A percentile compares a stretch with the other conserved stretches of the same genome.
Conservation (phyloP, 2,113 vertebrate species). For the Brachypodius melanocephalos region DNA sequence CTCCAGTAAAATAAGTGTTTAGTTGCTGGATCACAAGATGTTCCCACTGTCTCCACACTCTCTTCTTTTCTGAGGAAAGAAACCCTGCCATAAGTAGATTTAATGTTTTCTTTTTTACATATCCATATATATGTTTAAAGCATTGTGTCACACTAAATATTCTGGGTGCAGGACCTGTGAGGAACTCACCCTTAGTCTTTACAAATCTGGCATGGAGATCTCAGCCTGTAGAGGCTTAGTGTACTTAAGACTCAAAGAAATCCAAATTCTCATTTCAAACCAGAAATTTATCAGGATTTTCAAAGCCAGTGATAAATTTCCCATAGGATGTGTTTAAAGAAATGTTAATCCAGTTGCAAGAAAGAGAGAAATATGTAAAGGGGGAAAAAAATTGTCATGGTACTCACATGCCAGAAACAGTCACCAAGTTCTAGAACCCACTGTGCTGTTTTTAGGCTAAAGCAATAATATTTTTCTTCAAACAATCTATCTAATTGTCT, state of each 20-base stretch:
- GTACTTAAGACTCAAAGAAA: background rate
- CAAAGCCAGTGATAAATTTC: background rate
- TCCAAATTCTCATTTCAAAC: background rate
- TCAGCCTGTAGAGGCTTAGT: background rate
- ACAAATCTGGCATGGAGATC: background rate
- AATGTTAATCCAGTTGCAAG: background rate
- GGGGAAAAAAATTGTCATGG: background rate
- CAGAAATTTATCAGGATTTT: background rate
- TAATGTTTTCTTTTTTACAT: background rate
- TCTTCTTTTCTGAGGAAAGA: background rate
- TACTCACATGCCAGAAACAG: background rate
- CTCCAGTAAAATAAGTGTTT: background rate
- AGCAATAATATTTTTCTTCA: background rate
- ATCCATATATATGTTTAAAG: background rate
- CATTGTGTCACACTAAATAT: background rate
- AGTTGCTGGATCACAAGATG: background rate
- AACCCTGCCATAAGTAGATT: background rate
- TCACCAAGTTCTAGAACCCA: background rate
- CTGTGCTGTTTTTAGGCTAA: background rate
- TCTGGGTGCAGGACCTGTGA: background rate
- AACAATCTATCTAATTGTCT: background rate
- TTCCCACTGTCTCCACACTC: rapidly evolving
- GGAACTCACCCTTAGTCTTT: background rate
- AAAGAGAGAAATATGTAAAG: background rate
- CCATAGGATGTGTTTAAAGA: background rate